These are phyloP conservation scores for Ariolimax columbianus DNA, from an alignment of 2,888 invertebrate genomes.

Conservation along the genomic window DNA sequence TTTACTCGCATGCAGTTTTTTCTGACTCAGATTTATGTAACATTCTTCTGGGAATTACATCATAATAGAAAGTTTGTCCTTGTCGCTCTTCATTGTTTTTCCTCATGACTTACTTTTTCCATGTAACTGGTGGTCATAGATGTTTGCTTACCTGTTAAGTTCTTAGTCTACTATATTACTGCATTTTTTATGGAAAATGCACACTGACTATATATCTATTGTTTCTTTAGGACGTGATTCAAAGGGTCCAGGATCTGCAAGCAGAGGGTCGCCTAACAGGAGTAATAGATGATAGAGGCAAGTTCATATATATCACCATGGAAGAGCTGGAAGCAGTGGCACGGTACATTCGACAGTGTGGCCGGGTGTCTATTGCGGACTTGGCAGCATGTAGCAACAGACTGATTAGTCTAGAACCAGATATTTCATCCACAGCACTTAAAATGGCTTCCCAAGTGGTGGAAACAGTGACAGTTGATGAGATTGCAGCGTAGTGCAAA, in stretches of 20 bases:
- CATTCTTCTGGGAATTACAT: too few species aligned
- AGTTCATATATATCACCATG: constrained; percentile 97
- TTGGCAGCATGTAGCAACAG: constrained; percentile 95
- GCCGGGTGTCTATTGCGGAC: constrained; percentile 94
- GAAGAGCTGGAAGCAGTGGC: constrained; percentile 94
- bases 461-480: constrained; percentile 30
- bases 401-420: constrained; percentile 87
- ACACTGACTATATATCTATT: neutral
- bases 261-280: constrained; percentile 91
- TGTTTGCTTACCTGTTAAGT: too few species aligned
- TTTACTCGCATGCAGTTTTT: too few species aligned
- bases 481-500: constrained; percentile 14
- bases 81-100: too few species aligned
- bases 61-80: neutral
- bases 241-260: constrained; percentile 90
- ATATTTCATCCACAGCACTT: constrained; percentile 58
- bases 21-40: too few species aligned
- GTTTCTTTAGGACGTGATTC: constrained; percentile 78
- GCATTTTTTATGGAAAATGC: neutral
- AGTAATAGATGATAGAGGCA: constrained; percentile 98
- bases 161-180: too few species aligned
- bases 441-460: constrained; percentile 42
- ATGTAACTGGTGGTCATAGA: too few species aligned
- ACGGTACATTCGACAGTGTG: constrained; percentile 95
- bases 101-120: too few species aligned